Conservation (phyloP, 2,113 vertebrate genomes). For the Aleadryas rufinucha region DNA sequence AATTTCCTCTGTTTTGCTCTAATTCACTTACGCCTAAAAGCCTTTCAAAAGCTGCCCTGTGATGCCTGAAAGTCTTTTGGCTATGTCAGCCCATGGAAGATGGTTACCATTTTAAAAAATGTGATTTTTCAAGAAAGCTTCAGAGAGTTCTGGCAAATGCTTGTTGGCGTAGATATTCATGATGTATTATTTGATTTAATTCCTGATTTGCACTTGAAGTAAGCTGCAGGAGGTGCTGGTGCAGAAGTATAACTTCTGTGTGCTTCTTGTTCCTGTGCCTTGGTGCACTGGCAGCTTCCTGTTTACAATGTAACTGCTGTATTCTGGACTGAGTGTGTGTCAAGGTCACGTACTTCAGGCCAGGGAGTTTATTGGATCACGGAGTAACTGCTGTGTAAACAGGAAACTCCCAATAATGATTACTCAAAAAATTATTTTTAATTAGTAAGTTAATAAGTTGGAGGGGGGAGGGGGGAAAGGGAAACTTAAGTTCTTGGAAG, state of each 20-base stretch:
- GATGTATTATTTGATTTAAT: background rate
- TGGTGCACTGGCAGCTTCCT: background rate
- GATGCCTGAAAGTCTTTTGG: background rate
- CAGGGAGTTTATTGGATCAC: background rate
- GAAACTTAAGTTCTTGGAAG: slow-evolving; percentile 20
- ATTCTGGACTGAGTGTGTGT: background rate
- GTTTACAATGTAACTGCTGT: slow-evolving; percentile 8
- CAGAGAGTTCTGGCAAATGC: background rate
- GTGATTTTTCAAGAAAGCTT: background rate
- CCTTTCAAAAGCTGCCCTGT: background rate
- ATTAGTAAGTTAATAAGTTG: background rate
- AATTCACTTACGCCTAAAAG: background rate
- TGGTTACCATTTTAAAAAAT: background rate
- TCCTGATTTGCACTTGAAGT: background rate
- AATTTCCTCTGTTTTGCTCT: background rate
- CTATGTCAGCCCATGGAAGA: background rate
- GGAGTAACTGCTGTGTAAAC: background rate
- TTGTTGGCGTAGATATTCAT: background rate
- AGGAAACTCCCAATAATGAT: slow-evolving; percentile 12
- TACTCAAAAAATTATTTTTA: background rate
- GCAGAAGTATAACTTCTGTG: background rate
- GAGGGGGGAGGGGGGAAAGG: background rate
- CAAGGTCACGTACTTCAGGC: background rate
- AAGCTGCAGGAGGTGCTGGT: background rate
- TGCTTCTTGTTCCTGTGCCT: background rate